Evolutionary conservation across 2,888 invertebrate genomes (phyloP), one percentile per base, ranked within the genome.

Genomic region (Criorhina ranunculi): DNA sequence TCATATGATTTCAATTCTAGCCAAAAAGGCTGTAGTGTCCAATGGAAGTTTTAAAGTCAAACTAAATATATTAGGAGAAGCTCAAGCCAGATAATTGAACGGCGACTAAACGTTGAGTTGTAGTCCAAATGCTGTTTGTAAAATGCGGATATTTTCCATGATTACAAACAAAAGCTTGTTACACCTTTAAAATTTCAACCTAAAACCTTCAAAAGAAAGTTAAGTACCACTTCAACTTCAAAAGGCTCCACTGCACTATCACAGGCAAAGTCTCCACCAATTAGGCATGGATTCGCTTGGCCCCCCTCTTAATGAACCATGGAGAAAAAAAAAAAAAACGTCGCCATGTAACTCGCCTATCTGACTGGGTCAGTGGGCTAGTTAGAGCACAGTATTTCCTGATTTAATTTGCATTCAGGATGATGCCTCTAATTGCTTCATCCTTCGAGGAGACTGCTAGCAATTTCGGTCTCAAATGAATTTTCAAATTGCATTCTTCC

Each of bases 341-440:
- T 49, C 5, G 11, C n/a, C 49, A 46, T 46, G 33, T 5, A 49
- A 17, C n/a, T 29, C 29, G 12, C 6, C 49, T 24, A 11, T 37
- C 40, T 9, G 17, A 60, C 12, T 75, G 24, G 64, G 73, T 6
- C 55, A 75, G 35, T 55, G 55, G 35, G 64, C 44, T 55, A n/a
- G 51, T 40, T 49, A 12, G 31, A 19, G 17, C 31, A n/a, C n/a
- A 42, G 66, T 12, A 60, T 40, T 67, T 69, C 57, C 51, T 33
- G 42, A 60, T 46, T 67, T 51, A 66, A 76, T 76, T 76, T 76
- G 49, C 76, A 66, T 57, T 40, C 8, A 8, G 4, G 29, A 24
- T 42, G 55, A 37, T 35, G 51, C 42, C 12, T 29, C 67, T 69
- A 77, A 69, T 77, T 69, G 60, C 77, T 77, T 55, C 60, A 19